Percentiles rank a stretch among this genome's conserved stretches.
These are phyloP conservation scores for Acrocera orbiculus DNA, from an alignment of 2,888 invertebrate species.

Conservation along the genomic window DNA sequence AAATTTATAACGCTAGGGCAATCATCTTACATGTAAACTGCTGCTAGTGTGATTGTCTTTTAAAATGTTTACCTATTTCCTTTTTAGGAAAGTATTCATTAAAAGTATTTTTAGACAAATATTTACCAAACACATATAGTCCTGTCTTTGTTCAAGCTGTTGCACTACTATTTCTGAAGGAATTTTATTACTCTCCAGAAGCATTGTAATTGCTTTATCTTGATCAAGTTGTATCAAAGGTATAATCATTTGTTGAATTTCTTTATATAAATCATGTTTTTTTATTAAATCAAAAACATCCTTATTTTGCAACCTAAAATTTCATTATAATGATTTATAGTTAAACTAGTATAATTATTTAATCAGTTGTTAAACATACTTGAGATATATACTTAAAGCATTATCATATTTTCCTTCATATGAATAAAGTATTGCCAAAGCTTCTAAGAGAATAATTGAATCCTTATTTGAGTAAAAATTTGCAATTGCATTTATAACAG, in stretches of 20 bases:
- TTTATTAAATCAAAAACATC: constrained; percentile 81
- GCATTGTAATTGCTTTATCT: constrained; percentile 61
- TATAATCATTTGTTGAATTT: constrained; percentile 72
- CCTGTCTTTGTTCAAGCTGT: constrained; percentile 54
- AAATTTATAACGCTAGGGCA: no score
- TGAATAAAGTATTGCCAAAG: constrained; percentile 75
- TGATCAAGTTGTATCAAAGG: constrained; percentile 76
- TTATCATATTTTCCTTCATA: constrained; percentile 79
- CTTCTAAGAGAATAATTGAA: constrained; percentile 61
- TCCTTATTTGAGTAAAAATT: constrained; percentile 61
- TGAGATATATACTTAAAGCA: constrained; percentile 77
- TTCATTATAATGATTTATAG: no score
- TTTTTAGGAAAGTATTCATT: no score
- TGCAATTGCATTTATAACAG: constrained; percentile 71
- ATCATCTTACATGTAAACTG: no score
- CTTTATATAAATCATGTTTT: constrained; percentile 62
- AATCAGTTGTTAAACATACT: constrained; percentile 36
- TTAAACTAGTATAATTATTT: no score
- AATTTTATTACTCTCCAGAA: constrained; percentile 55
- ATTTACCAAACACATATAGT: constrained; percentile 55
- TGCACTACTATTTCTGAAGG: constrained; percentile 66
- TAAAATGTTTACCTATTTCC: no score
- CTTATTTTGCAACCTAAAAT: constrained; percentile 56
- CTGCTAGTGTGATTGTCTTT: no score
- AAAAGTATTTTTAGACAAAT: background rate